Percentiles rank a stretch among this genome's conserved stretches.
Evolutionary conservation across 2,888 invertebrate genomes (phyloP).

Genomic region (Tribolium freemani): DNA sequence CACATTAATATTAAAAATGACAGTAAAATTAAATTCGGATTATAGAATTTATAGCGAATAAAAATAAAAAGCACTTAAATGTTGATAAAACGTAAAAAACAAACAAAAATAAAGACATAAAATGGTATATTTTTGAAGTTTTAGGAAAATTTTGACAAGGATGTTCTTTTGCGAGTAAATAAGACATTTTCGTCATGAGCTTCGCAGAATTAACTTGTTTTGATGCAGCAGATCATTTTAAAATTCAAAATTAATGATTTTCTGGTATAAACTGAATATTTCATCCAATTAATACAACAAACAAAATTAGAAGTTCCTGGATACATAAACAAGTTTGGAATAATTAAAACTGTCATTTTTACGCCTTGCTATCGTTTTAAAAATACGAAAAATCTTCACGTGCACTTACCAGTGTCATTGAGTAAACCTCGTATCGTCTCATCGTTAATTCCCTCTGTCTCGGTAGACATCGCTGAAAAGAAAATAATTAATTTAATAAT

Average conservation of each 20-base stretch:
- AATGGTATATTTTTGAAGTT: no score
- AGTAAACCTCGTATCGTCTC: constrained; percentile 73
- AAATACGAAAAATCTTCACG: no score
- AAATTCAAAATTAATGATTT: background rate
- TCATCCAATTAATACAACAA: background rate
- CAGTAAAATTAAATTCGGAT: no score
- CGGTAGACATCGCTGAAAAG: constrained; percentile 77
- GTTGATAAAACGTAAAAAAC: no score
- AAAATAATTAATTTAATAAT: constrained; percentile 41
- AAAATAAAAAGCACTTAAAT: no score
- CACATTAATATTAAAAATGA: no score
- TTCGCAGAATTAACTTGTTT: background rate
- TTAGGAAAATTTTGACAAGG: background rate
- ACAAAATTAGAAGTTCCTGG: background rate
- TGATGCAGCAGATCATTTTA: background rate
- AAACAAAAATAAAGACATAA: no score
- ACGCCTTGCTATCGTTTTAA: background rate
- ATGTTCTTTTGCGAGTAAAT: background rate
- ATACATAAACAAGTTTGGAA: background rate
- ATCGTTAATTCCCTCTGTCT: constrained; percentile 75
- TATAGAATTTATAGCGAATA: no score
- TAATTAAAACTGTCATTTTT: background rate
- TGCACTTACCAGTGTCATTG: constrained; percentile 74
- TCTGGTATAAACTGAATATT: background rate
- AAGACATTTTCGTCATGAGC: background rate